Evolutionary conservation across 2,888 invertebrate species (phyloP).

Genomic region (Drosophila recens): DNA sequence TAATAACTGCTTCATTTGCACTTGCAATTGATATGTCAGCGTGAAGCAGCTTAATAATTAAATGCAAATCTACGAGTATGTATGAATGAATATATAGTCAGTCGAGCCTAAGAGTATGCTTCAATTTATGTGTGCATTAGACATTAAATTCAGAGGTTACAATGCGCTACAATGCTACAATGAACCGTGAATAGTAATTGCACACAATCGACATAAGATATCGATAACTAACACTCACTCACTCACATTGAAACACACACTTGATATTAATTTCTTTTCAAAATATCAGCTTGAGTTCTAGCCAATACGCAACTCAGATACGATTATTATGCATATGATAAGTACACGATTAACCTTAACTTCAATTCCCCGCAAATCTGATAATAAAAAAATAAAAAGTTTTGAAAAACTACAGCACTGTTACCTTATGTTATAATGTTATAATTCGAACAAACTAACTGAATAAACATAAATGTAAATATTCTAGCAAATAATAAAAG

Average conservation of each 20-base stretch:
- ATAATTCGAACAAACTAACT: constrained; percentile 45
- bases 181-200: constrained; percentile 28
- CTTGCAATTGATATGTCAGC: constrained; percentile 24
- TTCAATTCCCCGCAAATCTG: not conserved
- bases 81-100: not conserved
- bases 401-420: constrained; percentile 35
- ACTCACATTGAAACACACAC: constrained; percentile 1
- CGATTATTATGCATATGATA: constrained; percentile 21
- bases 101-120: constrained; percentile 11
- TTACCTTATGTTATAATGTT: constrained; percentile 34
- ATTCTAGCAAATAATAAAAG: constrained; percentile 52
- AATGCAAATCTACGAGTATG: not conserved
- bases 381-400: constrained; percentile 22
- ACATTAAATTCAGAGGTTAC: constrained; percentile 6
- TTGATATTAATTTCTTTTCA: constrained; percentile 4
- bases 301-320: constrained; percentile 30
- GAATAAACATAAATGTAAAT: constrained; percentile 64
- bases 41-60: constrained; percentile 24
- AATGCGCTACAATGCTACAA: constrained; percentile 20
- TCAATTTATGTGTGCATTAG: constrained; percentile 12
- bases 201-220: constrained; percentile 34
- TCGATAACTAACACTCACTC: constrained; percentile 4
- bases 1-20: constrained; percentile 15
- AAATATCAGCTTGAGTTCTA: constrained; percentile 29
- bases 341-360: constrained; percentile 24